Conservation (phyloP, 2,888 invertebrate genomes). For the Scaptomyza parva region DNA sequence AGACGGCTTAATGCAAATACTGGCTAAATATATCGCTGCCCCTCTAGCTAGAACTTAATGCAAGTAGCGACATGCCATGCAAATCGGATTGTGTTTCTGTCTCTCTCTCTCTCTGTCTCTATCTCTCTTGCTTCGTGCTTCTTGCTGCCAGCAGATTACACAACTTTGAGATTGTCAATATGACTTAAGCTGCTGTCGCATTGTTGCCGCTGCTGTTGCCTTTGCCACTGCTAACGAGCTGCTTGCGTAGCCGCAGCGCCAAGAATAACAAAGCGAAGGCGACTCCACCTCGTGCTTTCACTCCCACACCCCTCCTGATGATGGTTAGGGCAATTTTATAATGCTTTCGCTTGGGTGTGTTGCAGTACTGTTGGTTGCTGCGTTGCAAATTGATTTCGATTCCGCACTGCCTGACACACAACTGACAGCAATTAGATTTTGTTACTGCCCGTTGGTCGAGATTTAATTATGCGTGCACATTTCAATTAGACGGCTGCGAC, state of each 20-base stretch:
- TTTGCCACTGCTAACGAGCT: slow-evolving; percentile 57
- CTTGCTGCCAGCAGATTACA: slow-evolving; percentile 46
- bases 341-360: slow-evolving; percentile 24
- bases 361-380: slow-evolving; percentile 23
- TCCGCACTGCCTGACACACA: slow-evolving; percentile 31
- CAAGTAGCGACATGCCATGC: slow-evolving; percentile 42
- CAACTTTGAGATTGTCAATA: slow-evolving; percentile 61
- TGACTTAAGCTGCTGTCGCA: slow-evolving; percentile 60
- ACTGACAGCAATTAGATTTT: slow-evolving; percentile 61
- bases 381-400: slow-evolving; percentile 57
- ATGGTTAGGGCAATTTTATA: slow-evolving; percentile 55
- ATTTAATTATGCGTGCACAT: slow-evolving; percentile 74
- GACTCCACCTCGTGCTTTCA: background rate
- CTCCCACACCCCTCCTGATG: slow-evolving; percentile 1
- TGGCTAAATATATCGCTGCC: slow-evolving; percentile 69
- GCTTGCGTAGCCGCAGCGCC: slow-evolving; percentile 63
- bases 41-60: slow-evolving; percentile 37
- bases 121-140: slow-evolving; percentile 3
- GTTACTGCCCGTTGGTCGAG: slow-evolving; percentile 35
- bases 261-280: slow-evolving; percentile 67
- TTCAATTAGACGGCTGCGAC: slow-evolving; percentile 54
- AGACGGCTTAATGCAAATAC: slow-evolving; percentile 73
- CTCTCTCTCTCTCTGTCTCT: background rate
- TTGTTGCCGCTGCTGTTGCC: slow-evolving; percentile 41
- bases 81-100: slow-evolving; percentile 54